Evolutionary conservation across 2,888 invertebrate genomes (phyloP), one percentile per base, ranked within the genome.

Genomic region (Zelleria hepariella): DNA sequence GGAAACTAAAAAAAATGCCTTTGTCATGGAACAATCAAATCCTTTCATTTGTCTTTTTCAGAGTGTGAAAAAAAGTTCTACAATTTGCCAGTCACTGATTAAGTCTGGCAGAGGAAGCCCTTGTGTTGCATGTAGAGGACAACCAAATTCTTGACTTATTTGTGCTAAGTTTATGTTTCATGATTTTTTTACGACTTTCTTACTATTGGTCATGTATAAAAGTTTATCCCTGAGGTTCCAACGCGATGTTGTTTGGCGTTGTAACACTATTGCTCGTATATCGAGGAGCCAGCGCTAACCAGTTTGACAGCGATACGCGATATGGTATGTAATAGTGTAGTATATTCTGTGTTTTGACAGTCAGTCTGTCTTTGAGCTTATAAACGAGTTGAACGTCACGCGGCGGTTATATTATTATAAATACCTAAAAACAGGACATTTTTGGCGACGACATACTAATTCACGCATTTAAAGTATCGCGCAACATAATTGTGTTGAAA

Each of bases 331-430:
- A 42, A 42, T 15, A 15, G 15, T 42, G 15, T 10, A 57, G 61
- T 52, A 58, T 61, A 52, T 62, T 58, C 57, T 48, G 56, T 67
- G 55, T 23, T n/a, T n/a, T n/a, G n/a, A n/a, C n/a, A n/a, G n/a
- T n/a, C n/a, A n/a, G n/a, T n/a, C n/a, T n/a, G n/a, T n/a, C n/a
- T n/a, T n/a, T n/a, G n/a, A n/a, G n/a, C n/a, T n/a, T n/a, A n/a
- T n/a, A n/a, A n/a, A n/a, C n/a, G n/a, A n/a, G n/a, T n/a, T n/a
- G n/a, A n/a, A n/a, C n/a, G n/a, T n/a, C n/a, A n/a, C n/a, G n/a
- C n/a, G n/a, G n/a, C n/a, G n/a, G n/a, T n/a, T n/a, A n/a, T n/a
- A n/a, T n/a, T n/a, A n/a, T n/a, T n/a, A n/a, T n/a, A n/a, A n/a
- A n/a, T n/a, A n/a, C n/a, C n/a, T n/a, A n/a, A n/a, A n/a, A n/a